Conservation (phyloP, 1,140 invertebrate species). For the Oscheius sp. region DNA sequence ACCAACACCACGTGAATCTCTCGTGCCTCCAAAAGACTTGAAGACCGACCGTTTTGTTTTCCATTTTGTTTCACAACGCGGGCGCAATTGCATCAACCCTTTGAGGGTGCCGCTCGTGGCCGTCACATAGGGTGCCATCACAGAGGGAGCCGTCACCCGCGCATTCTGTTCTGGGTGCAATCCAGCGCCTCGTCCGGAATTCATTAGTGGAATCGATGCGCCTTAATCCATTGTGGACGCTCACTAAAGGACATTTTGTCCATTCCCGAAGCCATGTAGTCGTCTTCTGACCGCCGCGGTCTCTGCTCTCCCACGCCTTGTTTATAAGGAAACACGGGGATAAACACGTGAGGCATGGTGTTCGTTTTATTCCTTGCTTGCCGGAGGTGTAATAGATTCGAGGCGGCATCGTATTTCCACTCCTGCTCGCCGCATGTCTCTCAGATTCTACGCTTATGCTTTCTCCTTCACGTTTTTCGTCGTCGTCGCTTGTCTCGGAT, state of each 20-base stretch:
- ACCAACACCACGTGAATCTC: too few species aligned
- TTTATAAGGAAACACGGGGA: background rate
- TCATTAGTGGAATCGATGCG: conserved; percentile 4
- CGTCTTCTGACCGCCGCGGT: background rate
- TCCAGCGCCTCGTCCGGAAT: conserved; percentile 4
- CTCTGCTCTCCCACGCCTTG: background rate
- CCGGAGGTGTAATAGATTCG: conserved; percentile 6
- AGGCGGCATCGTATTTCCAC: conserved; percentile 2
- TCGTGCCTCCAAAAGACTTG: too few species aligned
- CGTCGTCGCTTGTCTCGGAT: background rate
- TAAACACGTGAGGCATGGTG: too few species aligned
- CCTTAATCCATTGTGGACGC: conserved; percentile 3
- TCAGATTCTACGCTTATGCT: too few species aligned
- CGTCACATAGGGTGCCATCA: too few species aligned
- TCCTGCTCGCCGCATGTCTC: background rate
- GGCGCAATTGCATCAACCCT: too few species aligned
- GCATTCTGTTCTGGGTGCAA: background rate
- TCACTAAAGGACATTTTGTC: background rate
- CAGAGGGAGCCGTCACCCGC: too few species aligned
- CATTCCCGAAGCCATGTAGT: background rate
- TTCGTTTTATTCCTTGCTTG: too few species aligned
- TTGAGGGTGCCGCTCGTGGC: too few species aligned
- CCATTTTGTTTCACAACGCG: too few species aligned
- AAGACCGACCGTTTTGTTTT: too few species aligned
- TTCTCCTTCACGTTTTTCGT: too few species aligned